Conservation (phyloP, 2,888 invertebrate species). For the Apodemia duryi region DNA sequence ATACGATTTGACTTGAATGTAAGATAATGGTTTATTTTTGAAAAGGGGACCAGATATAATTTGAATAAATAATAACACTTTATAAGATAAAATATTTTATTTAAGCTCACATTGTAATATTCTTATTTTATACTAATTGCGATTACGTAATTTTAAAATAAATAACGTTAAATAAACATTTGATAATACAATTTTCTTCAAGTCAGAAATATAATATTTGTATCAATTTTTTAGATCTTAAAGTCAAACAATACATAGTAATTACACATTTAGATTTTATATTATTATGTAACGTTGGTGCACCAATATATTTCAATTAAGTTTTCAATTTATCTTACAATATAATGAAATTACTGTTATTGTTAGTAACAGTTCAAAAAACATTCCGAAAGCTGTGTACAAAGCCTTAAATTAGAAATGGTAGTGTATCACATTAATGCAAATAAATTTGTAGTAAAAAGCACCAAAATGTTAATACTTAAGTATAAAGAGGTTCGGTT, state of each 20-base stretch:
- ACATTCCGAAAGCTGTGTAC: slow-evolving; percentile 79
- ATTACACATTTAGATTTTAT: slow-evolving; percentile 17
- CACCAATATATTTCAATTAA: slow-evolving; percentile 35
- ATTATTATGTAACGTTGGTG: slow-evolving; percentile 36
- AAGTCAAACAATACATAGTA: slow-evolving; percentile 17
- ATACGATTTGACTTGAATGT: too few relatives aligned
- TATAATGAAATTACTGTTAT: slow-evolving; percentile 45
- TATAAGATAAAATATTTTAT: slow-evolving; percentile 75
- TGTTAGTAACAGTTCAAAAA: slow-evolving; percentile 74
- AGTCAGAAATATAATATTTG: slow-evolving; percentile 11
- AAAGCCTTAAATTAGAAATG: slow-evolving; percentile 65
- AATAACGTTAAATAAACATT: slow-evolving; percentile 41
- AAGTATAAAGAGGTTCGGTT: slow-evolving; percentile 43
- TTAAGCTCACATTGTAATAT: slow-evolving; percentile 63
- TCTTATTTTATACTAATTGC: slow-evolving; percentile 55
- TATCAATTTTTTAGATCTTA: slow-evolving; percentile 19
- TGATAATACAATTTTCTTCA: slow-evolving; percentile 22
- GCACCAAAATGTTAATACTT: slow-evolving; percentile 66
- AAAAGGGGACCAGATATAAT: too few relatives aligned
- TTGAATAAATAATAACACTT: too few relatives aligned
- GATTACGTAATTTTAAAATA: slow-evolving; percentile 57
- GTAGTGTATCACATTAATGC: slow-evolving; percentile 66
- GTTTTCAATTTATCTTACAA: slow-evolving; percentile 30
- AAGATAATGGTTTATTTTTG: too few relatives aligned
- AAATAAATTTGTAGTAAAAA: slow-evolving; percentile 55